Evolutionary conservation across 2,888 invertebrate species (phyloP).

Genomic region (Gibbula magus): DNA sequence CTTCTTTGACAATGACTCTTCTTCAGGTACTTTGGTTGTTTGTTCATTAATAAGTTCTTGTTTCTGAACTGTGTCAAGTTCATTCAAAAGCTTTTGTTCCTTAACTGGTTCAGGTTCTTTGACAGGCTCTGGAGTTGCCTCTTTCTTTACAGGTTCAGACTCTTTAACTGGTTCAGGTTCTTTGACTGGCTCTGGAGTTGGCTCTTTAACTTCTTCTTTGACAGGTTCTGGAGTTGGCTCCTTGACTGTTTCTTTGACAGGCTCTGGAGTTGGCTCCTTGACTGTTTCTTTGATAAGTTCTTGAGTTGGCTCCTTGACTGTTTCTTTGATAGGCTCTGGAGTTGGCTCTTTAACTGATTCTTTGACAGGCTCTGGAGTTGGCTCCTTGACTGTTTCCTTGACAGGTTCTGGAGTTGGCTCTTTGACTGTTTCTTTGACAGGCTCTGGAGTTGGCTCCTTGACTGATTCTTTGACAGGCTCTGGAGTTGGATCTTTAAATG

Average conservation of each 20-base stretch:
- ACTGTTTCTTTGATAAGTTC: background rate
- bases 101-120: background rate
- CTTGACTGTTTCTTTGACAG: background rate
- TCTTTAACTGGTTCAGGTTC: conserved; percentile 17
- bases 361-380: background rate
- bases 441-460: background rate
- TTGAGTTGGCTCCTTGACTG: background rate
- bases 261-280: background rate
- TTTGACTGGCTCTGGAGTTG: background rate
- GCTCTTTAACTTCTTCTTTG: background rate
- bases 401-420: background rate
- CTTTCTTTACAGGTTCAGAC: background rate
- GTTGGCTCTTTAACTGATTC: background rate
- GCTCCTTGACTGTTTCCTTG: conserved; percentile 8
- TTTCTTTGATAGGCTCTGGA: background rate
- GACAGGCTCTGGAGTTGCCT: background rate
- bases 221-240: conserved; percentile 5
- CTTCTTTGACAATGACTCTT: background rate
- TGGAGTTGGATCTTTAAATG: conserved; percentile 3
- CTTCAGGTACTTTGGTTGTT: background rate
- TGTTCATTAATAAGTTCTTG: background rate
- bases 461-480: background rate
- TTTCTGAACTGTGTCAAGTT: no score
- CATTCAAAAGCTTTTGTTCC: background rate
- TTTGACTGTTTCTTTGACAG: background rate